phyloP scores from a whole-genome alignment of 2,113 vertebrate species.

The Xiphophorus hellerii region DNA sequence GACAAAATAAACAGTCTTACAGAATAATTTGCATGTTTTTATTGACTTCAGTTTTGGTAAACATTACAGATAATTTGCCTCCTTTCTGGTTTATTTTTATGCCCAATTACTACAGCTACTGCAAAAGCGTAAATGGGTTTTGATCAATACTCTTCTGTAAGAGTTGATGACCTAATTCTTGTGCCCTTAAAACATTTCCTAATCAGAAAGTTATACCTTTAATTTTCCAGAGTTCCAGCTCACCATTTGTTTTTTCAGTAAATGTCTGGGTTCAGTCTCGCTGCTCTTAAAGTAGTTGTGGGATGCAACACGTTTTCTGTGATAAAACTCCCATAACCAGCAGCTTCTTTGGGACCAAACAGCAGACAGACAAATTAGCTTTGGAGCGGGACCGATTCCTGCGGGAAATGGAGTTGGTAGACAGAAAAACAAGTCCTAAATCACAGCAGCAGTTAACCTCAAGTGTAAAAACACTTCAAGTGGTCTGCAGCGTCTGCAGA shows the following conservation, averaged over 20 bases:
- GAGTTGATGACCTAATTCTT: no score
- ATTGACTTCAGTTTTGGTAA: no score
- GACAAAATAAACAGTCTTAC: no score
- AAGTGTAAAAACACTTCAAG: not conserved
- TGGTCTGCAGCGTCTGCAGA: not conserved
- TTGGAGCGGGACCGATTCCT: not conserved
- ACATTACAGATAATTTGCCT: no score
- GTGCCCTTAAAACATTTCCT: no score
- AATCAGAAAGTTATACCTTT: not conserved
- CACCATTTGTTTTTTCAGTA: slow-evolving; percentile 5
- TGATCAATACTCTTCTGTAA: no score
- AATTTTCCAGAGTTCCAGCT: not conserved
- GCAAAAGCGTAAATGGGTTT: no score
- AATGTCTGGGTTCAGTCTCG: not conserved
- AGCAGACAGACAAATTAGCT: slow-evolving; percentile 1
- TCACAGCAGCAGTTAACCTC: not conserved
- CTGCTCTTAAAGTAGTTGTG: not conserved
- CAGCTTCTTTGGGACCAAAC: slow-evolving; percentile 2
- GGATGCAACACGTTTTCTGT: slow-evolving; percentile 11
- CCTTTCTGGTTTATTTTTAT: no score
- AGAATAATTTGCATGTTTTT: no score
- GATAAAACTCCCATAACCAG: slow-evolving; percentile 21
- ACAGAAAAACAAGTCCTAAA: slow-evolving; percentile 9
- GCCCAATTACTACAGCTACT: no score
- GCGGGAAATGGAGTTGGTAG: not conserved